Percentiles rank a stretch among this genome's conserved stretches.
These are phyloP conservation scores for Bombylius major DNA, from an alignment of 2,888 invertebrate genomes.

Conservation along the genomic window DNA sequence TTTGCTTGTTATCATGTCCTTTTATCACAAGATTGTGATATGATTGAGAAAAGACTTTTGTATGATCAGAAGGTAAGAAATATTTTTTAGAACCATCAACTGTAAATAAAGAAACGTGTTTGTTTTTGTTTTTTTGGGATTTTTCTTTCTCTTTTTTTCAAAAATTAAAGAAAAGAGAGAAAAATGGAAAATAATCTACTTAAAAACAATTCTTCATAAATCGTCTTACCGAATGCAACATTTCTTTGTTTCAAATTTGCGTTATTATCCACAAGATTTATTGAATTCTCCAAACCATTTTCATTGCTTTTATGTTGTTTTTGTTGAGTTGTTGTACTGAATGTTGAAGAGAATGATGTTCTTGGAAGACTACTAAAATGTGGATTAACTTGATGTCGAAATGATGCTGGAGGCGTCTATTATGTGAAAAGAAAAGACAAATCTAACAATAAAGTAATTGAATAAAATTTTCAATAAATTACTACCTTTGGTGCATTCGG, in stretches of 20 bases:
- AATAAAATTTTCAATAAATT: neutral
- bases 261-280: constrained; percentile 18
- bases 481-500: constrained; percentile 38
- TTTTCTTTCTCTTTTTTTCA: too few relatives aligned
- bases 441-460: neutral
- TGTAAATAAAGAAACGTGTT: neutral
- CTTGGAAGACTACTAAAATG: constrained; percentile 74
- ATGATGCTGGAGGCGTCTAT: constrained; percentile 62
- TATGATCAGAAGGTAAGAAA: neutral
- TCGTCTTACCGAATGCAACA: constrained; percentile 61
- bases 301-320: constrained; percentile 12
- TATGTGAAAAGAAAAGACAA: constrained; percentile 26
- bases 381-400: constrained; percentile 59
- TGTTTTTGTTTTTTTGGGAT: neutral
- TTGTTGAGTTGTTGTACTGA: constrained; percentile 19
- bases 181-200: neutral
- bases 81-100: neutral
- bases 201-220: neutral
- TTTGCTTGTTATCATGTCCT: neutral
- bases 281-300: neutral
- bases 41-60: neutral
- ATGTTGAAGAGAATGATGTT: constrained; percentile 45
- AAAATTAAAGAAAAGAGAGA: too few relatives aligned
- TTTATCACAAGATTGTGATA: neutral
- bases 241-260: constrained; percentile 41